Percentiles rank a stretch among this genome's conserved stretches.
Evolutionary conservation across 1,140 invertebrate species (phyloP).

Genomic region (Cydia amplana): DNA sequence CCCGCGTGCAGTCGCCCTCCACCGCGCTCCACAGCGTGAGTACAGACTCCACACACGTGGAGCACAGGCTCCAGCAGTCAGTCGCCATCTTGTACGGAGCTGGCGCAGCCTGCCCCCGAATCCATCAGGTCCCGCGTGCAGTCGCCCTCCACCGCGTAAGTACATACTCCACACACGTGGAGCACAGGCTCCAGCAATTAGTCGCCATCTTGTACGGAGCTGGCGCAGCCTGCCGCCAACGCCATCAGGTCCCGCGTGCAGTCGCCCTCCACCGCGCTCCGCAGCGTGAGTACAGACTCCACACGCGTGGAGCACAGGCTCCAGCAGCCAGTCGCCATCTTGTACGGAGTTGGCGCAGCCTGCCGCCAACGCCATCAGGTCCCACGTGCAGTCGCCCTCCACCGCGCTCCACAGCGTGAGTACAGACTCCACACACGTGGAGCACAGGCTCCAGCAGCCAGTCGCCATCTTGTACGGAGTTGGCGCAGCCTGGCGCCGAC

Average conservation of each 20-base stretch:
- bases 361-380: conserved; percentile 69
- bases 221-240: conserved; percentile 64
- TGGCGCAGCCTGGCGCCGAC: conserved; percentile 65
- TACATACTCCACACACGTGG: conserved; percentile 24
- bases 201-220: conserved; percentile 69
- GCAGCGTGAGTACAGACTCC: conserved; percentile 55
- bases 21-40: conserved; percentile 67
- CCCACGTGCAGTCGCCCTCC: conserved; percentile 67
- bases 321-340: conserved; percentile 61
- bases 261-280: conserved; percentile 66
- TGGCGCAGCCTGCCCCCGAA: conserved; percentile 64
- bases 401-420: conserved; percentile 40
- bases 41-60: conserved; percentile 26
- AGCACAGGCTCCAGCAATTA: conserved; percentile 34
- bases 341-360: conserved; percentile 64
- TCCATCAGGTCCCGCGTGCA: conserved; percentile 72
- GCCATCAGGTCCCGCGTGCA: conserved; percentile 72
- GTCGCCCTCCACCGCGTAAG: conserved; percentile 66
- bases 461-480: conserved; percentile 70
- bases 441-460: conserved; percentile 72
- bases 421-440: conserved; percentile 46
- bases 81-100: conserved; percentile 69
- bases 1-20: conserved; percentile 69
- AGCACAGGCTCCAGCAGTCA: conserved; percentile 33
- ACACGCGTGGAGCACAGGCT: background rate